Conservation (phyloP, 2,888 invertebrate genomes). For the Polyploca ridens region DNA sequence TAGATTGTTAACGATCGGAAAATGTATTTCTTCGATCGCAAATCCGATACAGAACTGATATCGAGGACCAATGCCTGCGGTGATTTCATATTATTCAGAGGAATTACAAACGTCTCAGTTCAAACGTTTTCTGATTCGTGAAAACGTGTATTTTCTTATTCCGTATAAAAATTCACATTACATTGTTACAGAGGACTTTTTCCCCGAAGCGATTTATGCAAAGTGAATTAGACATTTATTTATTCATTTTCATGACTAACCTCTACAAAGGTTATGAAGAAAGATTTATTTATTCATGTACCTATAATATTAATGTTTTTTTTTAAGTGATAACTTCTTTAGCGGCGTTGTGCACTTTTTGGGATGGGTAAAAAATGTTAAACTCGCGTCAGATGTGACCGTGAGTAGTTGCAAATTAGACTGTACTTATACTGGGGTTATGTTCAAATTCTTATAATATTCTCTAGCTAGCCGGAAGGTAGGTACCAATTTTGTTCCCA, state of each 20-base stretch:
- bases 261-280: background rate
- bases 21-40: background rate
- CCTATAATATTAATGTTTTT: background rate
- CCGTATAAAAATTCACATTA: slow-evolving; percentile 2
- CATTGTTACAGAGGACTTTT: background rate
- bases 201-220: background rate
- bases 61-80: background rate
- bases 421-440: no score
- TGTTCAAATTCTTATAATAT: no score
- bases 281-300: background rate
- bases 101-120: background rate
- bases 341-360: no score
- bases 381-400: no score
- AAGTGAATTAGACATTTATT: slow-evolving; percentile 3
- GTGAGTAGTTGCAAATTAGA: no score
- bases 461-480: no score
- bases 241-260: background rate
- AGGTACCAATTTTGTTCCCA: no score
- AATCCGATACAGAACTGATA: background rate
- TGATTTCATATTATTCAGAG: background rate
- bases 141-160: background rate
- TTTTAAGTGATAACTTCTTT: no score
- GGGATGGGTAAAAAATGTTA: no score
- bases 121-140: background rate
- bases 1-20: background rate